Evolutionary conservation across 2,113 vertebrate genomes (phyloP).

Genomic region (Silurus glanis): DNA sequence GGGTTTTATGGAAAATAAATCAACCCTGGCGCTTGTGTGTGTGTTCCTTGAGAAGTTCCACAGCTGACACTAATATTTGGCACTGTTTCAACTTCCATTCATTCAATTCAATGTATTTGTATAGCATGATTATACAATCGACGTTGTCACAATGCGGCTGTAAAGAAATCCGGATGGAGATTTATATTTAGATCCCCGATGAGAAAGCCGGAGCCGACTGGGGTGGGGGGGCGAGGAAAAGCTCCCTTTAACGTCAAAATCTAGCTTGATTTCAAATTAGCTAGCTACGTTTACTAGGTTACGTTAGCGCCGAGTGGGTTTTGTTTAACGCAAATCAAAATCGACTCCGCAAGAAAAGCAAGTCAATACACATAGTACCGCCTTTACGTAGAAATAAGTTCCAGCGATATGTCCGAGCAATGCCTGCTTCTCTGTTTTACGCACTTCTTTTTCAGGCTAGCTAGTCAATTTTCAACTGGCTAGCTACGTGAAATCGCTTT

Average conservation of each 20-base stretch:
- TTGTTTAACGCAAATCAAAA: neutral
- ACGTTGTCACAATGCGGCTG: neutral
- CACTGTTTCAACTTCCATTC: conserved; percentile 19
- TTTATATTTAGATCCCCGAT: conserved; percentile 13
- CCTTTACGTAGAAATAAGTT: no score
- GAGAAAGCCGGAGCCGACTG: neutral
- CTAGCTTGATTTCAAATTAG: neutral
- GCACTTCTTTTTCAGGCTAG: no score
- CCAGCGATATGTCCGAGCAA: no score
- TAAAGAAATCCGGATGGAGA: neutral
- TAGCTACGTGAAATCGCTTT: no score
- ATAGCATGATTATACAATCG: conserved; percentile 3
- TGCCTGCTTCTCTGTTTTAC: no score
- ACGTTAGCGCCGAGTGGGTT: neutral
- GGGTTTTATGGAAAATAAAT: neutral
- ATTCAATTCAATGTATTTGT: conserved; percentile 16
- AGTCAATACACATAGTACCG: no score
- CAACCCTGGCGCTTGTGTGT: neutral
- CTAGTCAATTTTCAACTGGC: no score
- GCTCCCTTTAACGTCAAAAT: neutral
- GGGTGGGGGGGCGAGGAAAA: neutral
- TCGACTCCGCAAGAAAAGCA: no score
- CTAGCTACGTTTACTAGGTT: neutral
- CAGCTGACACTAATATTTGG: no score
- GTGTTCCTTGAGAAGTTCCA: conserved; percentile 4